These are phyloP conservation scores for Drosophila lacicola DNA, from an alignment of 2,888 invertebrate genomes.

Conservation along the genomic window DNA sequence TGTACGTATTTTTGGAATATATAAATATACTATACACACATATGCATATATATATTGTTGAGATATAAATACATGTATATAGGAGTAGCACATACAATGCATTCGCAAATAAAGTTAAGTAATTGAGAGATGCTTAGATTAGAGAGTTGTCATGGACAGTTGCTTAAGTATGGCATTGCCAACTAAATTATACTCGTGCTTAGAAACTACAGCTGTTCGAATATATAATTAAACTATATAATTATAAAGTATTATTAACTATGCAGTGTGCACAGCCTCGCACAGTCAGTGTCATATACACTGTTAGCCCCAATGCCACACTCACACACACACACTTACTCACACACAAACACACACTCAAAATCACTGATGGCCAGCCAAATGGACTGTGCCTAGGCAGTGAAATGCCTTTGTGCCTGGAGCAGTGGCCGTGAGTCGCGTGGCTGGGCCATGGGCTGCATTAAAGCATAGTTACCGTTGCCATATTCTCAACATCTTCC, in stretches of 20 bases:
- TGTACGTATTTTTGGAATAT: constrained; percentile 12
- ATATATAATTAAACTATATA: constrained; percentile 6
- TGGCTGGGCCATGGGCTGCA: constrained; percentile 7
- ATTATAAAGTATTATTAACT: constrained; percentile 1
- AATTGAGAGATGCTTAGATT: constrained; percentile 31
- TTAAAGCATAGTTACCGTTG: constrained; percentile 81
- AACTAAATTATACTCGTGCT: constrained; percentile 26
- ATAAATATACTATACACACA: constrained; percentile 6
- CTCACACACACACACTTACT: not conserved
- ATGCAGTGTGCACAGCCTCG: constrained; percentile 6
- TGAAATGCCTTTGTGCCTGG: constrained; percentile 3
- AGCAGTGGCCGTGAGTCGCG: constrained; percentile 6
- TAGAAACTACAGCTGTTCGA: constrained; percentile 18
- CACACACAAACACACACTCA: constrained; percentile 6
- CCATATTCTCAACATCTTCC: constrained; percentile 89
- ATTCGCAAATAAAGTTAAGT: not conserved
- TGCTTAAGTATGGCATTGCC: constrained; percentile 26
- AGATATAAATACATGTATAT: not conserved
- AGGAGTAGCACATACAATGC: constrained; percentile 1
- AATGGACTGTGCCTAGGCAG: constrained; percentile 11
- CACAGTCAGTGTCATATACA: constrained; percentile 5
- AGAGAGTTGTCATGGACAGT: constrained; percentile 9
- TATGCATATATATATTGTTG: constrained; percentile 1
- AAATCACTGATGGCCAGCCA: constrained; percentile 9
- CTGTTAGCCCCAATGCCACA: constrained; percentile 19